Evolutionary conservation across 2,113 vertebrate species (phyloP), one percentile per base, ranked within the genome.

Genomic region (Macquaria australasica): DNA sequence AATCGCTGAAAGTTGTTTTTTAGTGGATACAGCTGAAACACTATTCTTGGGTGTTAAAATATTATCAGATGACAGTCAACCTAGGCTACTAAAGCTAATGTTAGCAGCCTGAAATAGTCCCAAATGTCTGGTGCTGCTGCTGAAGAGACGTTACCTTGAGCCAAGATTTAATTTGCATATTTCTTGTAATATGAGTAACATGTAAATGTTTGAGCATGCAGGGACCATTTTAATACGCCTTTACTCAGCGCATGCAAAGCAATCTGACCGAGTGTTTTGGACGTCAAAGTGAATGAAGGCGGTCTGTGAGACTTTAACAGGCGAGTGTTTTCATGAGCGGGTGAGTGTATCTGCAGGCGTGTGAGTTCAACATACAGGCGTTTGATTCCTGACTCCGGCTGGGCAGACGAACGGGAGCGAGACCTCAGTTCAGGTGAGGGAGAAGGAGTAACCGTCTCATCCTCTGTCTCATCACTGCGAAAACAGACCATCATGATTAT

Each of bases 321-420:
- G 12, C 25, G n/a, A 60, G 53, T 55, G 62, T 68, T 72, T 41
- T 45, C 41, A n/a, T 53, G 51, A 53, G 51, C 3, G 31, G 9
- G 64, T 18, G 67, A 6, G 59, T 14, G 81, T 71, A 39, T 75
- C 15, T 73, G 73, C 34, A 31, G 39, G 8, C 16, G 8, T 34
- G 58, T 50, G 56, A 39, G 20, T 82, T 7, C 23, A 14, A 99
- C 98, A 93, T 96, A 99, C 98, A 99, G 96, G 86, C 98, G 95
- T 93, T 97, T 99, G 95, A 99, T 99, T 89, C 98, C 97, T 1
- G 98, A 99, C 90, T 99, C 98, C 0, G 97, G 97, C 91, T 97
- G 97, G 10, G 95, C 91, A 76, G 96, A 88, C 5, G 95, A 94
- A 25, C 95, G 96, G 0, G 96, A 92, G 68, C 94, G 96, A 39